phyloP scores from a whole-genome alignment of 2,113 vertebrate genomes.

The Dicrurus megarhynchus region DNA sequence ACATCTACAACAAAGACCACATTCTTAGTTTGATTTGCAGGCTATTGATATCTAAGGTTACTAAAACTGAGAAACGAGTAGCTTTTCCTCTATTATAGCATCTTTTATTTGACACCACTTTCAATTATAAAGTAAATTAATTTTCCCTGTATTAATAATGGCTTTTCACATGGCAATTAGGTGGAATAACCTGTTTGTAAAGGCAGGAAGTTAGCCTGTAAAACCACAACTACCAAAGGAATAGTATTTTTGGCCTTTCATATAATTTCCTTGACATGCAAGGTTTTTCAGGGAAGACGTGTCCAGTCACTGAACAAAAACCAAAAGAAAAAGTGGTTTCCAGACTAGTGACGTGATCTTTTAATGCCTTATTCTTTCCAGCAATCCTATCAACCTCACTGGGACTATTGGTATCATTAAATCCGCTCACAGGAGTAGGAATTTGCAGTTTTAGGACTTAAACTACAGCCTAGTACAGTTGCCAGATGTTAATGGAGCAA shows the following conservation, averaged over 20 bases:
- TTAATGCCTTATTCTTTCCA: slow-evolving; percentile 21
- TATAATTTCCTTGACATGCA: background rate
- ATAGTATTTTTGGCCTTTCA: background rate
- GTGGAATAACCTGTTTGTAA: background rate
- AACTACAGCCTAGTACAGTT: background rate
- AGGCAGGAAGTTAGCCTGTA: background rate
- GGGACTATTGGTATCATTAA: slow-evolving; percentile 9
- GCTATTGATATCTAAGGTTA: background rate
- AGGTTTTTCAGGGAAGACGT: background rate
- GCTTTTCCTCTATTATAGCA: background rate
- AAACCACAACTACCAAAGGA: slow-evolving; percentile 25
- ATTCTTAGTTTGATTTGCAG: background rate
- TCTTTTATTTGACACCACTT: background rate
- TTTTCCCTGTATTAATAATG: background rate
- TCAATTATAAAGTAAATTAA: background rate
- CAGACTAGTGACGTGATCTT: background rate
- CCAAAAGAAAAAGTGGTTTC: background rate
- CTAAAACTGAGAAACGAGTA: background rate
- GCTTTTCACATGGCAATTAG: background rate
- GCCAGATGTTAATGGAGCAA: background rate
- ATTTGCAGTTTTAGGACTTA: background rate
- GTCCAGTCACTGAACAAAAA: background rate
- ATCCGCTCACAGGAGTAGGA: background rate
- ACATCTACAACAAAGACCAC: background rate
- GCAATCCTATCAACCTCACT: background rate